Percentiles rank a stretch among this genome's conserved stretches.
Conservation (phyloP, 2,888 invertebrate species). For the Eremobia ochroleuca region DNA sequence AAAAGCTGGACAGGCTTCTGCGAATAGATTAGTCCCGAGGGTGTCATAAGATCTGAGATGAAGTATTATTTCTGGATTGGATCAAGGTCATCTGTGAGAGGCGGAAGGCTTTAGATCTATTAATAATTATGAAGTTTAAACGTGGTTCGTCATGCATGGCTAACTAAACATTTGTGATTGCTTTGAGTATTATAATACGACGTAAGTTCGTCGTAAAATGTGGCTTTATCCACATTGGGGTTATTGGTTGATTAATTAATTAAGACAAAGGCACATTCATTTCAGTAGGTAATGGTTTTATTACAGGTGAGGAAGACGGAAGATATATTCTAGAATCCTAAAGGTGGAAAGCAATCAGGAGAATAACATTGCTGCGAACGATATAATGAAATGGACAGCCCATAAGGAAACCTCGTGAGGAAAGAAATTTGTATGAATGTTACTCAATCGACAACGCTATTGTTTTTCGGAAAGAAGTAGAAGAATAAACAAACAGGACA, state of each 20-base stretch:
- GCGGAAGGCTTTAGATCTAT: neutral
- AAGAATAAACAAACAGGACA: conserved; percentile 28
- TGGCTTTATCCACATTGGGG: neutral
- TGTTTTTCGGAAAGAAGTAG: neutral
- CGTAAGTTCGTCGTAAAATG: neutral
- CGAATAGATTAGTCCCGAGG: conserved; percentile 57
- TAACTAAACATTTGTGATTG: neutral
- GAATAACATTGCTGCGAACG: conserved; percentile 16
- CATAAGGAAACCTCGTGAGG: neutral
- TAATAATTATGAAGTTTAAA: conserved; percentile 10
- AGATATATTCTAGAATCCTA: neutral
- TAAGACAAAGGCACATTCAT: neutral
- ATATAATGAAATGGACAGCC: neutral
- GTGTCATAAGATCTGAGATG: conserved; percentile 45
- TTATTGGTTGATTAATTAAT: neutral
- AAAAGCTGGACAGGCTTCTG: conserved; percentile 56
- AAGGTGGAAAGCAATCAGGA: conserved; percentile 27
- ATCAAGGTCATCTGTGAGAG: neutral
- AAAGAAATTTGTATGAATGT: conserved; percentile 1
- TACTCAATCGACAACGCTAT: conserved; percentile 22
- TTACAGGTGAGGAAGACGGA: neutral
- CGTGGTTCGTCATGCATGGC: neutral
- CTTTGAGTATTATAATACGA: neutral
- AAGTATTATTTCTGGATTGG: conserved; percentile 37
- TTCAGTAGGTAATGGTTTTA: neutral